Evolutionary conservation across 2,888 invertebrate genomes (phyloP).

Genomic region (Anthrax anthrax): DNA sequence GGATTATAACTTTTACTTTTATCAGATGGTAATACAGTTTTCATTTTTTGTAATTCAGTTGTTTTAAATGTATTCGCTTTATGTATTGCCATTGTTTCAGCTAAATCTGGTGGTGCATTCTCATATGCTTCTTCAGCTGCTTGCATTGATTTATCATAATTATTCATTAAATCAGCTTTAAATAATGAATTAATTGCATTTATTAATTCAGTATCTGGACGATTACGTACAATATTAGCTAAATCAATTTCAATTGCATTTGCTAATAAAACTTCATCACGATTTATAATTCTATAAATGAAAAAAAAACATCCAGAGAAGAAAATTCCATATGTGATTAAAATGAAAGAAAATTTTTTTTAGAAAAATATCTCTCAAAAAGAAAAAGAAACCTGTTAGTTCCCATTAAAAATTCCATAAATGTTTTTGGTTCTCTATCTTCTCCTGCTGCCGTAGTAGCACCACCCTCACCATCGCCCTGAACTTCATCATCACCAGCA

Average conservation of each 20-base stretch:
- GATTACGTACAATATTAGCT: conserved; percentile 3
- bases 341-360: too few relatives aligned
- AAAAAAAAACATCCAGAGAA: too few relatives aligned
- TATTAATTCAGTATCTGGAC: conserved; percentile 4
- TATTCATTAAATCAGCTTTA: conserved; percentile 9
- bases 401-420: too few relatives aligned
- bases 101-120: conserved; percentile 9
- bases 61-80: too few relatives aligned
- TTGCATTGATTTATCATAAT: conserved; percentile 9
- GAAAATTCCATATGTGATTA: too few relatives aligned
- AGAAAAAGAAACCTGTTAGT: too few relatives aligned
- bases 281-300: too few relatives aligned
- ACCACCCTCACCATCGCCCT: neutral
- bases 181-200: conserved; percentile 8
- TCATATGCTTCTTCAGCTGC: conserved; percentile 10
- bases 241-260: conserved; percentile 8
- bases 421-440: too few relatives aligned
- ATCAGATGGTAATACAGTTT: too few relatives aligned
- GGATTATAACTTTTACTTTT: conserved; percentile 5
- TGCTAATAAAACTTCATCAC: conserved; percentile 10
- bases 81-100: too few relatives aligned
- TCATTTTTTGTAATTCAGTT: neutral
- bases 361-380: too few relatives aligned
- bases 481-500: neutral
- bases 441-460: too few relatives aligned